Percentiles rank a stretch among this genome's conserved stretches.
phyloP scores from a whole-genome alignment of 1,140 invertebrate genomes.

The Drosophila carrolli region DNA sequence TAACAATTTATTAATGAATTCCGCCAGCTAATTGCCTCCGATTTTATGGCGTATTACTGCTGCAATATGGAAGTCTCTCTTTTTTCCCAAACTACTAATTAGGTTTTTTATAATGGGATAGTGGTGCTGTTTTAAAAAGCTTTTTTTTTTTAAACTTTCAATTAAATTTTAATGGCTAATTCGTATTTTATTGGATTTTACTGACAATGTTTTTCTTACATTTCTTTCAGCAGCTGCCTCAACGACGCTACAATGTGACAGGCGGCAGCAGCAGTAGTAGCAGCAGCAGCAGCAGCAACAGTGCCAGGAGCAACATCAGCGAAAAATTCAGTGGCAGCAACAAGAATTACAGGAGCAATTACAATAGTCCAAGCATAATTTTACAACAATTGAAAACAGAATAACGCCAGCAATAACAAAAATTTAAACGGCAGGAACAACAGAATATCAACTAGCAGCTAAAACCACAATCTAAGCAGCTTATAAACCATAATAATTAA shows the following conservation, averaged over 20 bases:
- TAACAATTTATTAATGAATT: slow-evolving; percentile 6
- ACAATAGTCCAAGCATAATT: neutral
- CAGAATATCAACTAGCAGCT: neutral
- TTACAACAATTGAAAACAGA: neutral
- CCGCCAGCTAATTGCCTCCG: neutral
- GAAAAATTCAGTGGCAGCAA: slow-evolving; percentile 3
- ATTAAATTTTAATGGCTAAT: too few relatives aligned
- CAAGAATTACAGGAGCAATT: neutral
- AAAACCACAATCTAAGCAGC: neutral
- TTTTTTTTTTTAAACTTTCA: too few relatives aligned
- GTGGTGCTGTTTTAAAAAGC: too few relatives aligned
- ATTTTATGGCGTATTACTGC: neutral
- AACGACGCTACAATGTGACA: slow-evolving; percentile 70
- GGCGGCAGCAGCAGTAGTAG: slow-evolving; percentile 20
- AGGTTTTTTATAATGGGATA: too few relatives aligned
- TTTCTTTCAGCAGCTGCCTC: slow-evolving; percentile 55
- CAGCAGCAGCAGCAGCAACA: slow-evolving; percentile 29
- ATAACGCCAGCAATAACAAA: neutral
- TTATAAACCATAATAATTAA: neutral
- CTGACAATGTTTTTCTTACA: neutral
- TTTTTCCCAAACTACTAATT: neutral
- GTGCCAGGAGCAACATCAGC: slow-evolving; percentile 16
- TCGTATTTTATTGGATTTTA: neutral
- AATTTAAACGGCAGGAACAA: neutral
- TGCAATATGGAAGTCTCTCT: neutral